Base-by-base conservation (phyloP, 2,797 vertebrate genomes). In the Chiropotes sagulatus region DNA sequence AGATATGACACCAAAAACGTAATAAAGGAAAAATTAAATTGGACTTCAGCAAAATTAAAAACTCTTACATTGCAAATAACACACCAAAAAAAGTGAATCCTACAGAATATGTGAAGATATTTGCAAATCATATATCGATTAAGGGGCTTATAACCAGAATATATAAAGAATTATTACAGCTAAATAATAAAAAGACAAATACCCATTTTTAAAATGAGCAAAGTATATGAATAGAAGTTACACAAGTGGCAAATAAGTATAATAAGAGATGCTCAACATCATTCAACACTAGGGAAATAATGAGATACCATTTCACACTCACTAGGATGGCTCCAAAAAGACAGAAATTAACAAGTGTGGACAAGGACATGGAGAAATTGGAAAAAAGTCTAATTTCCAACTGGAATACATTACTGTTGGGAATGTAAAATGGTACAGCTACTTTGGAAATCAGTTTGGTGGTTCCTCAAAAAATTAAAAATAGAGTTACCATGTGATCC, bases 41-140 rank as follows among this genome's bases (percentile, higher is more conserved):
- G 33, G 14, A 79, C 57, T 90, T 88, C 33, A 79, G 73, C 88
- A 82, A 96, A 93, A 93, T 90, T 5, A n/a, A 93, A 94, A 95
- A 61, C 20, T 41, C 73, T 70, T 36, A 57, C 7, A 4, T n/a
- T 88, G 1, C 14, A 86, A 84, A 70, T 8, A 14, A 86, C 11
- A 52, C 39, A 88, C 7, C 58, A 75, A 94, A 54, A 95, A 75
- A 92, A 97, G 76, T 30, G 12, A 95, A 81, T 52, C 1, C 4
- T n/a, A 79, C 4, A 94, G 44, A 72, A 61, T 22, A 79, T 61
- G 30, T 93, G 86, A 81, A 85, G 64, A 26, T 48, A 90, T 75
- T 41, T 88, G 33, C 14, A 86, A 57, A 75, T 82, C 86, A 80
- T 19, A 7, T 67, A 70, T 54, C 15, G 41, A 58, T 72, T 70